Base-by-base conservation (phyloP, 2,888 invertebrate genomes). In the Ichneumoninae sp. region DNA sequence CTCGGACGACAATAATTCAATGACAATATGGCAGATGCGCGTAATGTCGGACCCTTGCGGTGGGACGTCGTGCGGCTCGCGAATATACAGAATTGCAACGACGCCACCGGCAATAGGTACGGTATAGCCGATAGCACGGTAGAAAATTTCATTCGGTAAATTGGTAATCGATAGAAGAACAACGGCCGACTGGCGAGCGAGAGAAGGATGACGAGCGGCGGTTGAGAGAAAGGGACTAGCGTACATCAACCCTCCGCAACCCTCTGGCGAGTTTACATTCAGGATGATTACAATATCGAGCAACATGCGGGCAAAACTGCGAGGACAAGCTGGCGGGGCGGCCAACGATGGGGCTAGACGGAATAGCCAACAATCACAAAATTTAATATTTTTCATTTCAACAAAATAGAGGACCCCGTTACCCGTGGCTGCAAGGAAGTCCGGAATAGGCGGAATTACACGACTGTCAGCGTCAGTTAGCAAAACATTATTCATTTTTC, bases 121-220 rank as follows among this genome's bases (percentile, higher is more conserved):
- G 26, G 57, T 62, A 54, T 33, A 19, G 47, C 52, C 22, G 52
- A 69, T 47, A 36, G 22, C 47, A 36, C 1, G 66, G n/a, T 44
- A 52, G 68, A 78, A 82, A 71, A 68, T 72, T 82, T 69, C 68
- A 66, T 78, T 78, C 72, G 62, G 69, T 44, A 82, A 82, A 78
- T 82, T 78, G 82, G 72, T 82, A 82, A 82, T 82, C 82, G 82
- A 82, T 78, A 82, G 57, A 62, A 77, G 57, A 62, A 8, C 44
- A 54, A n/a, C 47, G 50, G 30, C 72, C 57, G 47, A 70, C 33
- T 57, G 16, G 19, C 54, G 70, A 72, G n/a, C 36, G 71, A n/a
- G 60, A 77, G 19, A 36, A 52, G 36, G 66, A 77, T 72, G 36
- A 5, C 30, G 52, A 65, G 72, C 40, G 30, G 68, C 8, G 6